phyloP scores from a whole-genome alignment of 2,797 vertebrate genomes.

The Sternotherus odoratus region DNA sequence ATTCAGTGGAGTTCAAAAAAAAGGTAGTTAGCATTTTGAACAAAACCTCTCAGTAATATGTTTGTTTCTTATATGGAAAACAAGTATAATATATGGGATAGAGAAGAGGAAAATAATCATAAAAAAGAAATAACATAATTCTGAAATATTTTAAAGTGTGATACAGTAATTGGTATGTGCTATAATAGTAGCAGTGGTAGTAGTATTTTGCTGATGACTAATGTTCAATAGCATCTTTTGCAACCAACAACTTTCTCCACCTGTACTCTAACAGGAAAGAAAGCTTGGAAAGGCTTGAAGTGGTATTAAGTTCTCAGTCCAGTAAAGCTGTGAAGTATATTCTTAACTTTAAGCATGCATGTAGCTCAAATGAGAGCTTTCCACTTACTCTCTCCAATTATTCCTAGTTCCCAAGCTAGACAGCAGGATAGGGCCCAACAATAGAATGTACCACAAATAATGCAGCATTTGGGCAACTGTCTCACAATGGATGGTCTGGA shows the following conservation, averaged over 20 bases:
- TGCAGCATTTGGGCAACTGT: background rate
- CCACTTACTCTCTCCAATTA: too few relatives aligned
- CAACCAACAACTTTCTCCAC: background rate
- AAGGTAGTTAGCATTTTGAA: conserved; percentile 47
- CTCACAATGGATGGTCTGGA: background rate
- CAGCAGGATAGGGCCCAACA: background rate
- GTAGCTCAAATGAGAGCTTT: background rate
- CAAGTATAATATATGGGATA: conserved; percentile 5
- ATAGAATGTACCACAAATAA: background rate
- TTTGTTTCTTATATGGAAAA: conserved; percentile 27
- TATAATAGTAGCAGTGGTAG: background rate
- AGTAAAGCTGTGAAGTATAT: background rate
- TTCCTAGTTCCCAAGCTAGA: too few relatives aligned
- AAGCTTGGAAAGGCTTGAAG: background rate
- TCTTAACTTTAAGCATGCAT: background rate
- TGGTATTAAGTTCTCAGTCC: background rate
- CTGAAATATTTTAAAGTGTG: background rate
- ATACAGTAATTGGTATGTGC: fast-evolving
- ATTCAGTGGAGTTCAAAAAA: conserved; percentile 33
- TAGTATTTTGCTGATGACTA: background rate
- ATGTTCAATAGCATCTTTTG: background rate
- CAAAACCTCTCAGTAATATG: conserved; percentile 11
- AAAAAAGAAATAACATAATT: background rate
- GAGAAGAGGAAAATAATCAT: conserved; percentile 7
- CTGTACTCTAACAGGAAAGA: background rate